phyloP scores from a whole-genome alignment of 2,888 invertebrate species.

The Noctua fimbriata region DNA sequence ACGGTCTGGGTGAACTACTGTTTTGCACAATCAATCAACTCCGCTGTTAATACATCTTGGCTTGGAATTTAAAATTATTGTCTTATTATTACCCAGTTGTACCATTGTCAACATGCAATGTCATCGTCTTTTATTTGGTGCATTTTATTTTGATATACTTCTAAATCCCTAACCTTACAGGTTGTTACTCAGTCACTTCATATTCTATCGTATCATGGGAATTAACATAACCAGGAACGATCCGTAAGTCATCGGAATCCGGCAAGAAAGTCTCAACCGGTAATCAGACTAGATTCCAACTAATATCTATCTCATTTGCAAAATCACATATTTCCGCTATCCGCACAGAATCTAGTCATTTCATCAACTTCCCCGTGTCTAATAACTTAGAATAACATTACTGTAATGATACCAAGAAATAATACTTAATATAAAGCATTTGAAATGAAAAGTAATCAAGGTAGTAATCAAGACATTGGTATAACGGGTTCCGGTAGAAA shows the following conservation, averaged over 20 bases:
- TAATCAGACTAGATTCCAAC: slow-evolving; percentile 12
- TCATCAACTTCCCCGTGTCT: slow-evolving; percentile 38
- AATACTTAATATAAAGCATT: slow-evolving; percentile 25
- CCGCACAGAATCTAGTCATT: slow-evolving; percentile 23
- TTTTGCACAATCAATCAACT: slow-evolving; percentile 3
- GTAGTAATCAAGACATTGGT: slow-evolving; percentile 53
- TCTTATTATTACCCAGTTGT: background rate
- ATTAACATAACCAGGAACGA: background rate
- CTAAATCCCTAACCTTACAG: background rate
- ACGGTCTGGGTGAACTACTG: background rate
- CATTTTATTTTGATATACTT: background rate
- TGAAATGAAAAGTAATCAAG: slow-evolving; percentile 68
- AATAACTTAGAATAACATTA: slow-evolving; percentile 41
- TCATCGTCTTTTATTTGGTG: background rate
- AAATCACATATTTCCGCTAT: slow-evolving; percentile 59
- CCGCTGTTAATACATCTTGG: background rate
- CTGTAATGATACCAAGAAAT: slow-evolving; percentile 46
- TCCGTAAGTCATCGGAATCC: background rate
- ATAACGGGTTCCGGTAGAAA: slow-evolving; percentile 74
- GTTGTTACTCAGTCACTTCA: background rate
- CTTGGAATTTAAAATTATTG: background rate
- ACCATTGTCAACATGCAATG: background rate
- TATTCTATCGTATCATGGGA: background rate
- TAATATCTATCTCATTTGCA: slow-evolving; percentile 44
- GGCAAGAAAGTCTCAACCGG: background rate